Base-by-base conservation (phyloP, 2,113 vertebrate species). In the Leptobrachium leishanense region DNA sequence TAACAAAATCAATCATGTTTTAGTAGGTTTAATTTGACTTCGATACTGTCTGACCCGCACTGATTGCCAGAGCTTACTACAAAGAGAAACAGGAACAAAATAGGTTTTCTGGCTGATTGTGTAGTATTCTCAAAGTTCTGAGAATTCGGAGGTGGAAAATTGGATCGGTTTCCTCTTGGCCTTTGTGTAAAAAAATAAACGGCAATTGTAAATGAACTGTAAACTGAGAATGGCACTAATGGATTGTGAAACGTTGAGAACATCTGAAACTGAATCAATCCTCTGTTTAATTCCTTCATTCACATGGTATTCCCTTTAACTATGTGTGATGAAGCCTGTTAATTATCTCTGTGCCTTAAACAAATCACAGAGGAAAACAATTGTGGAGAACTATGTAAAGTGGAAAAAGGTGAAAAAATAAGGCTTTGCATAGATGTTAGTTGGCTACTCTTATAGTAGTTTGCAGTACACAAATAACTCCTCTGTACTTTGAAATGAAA, bases 171-270 rank as follows among this genome's bases (percentile, higher is more conserved):
- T 50, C 46, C 46, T 50, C 46, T 50, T 50, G 46, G 9, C 55
- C 55, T 11, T 59, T 59, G 55, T 11, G 55, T 59, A 59, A 59
- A 50, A 50, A 12, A 59, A 59, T 59, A 59, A 59, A 15, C 13
- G 13, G 13, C 55, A 12, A 59, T 59, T 59, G 55, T 59, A 59
- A 59, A 59, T 59, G 55, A 59, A 59, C 13, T 59, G 55, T 59
- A 59, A 59, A 59, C 55, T 59, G 55, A 59, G 55, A 59, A 59
- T 12, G 55, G 10, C 55, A 59, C 55, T 59, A 59, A 59, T 59
- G 55, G 55, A 59, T 59, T 12, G 13, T 8, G 55, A 2, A 59
- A 59, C 55, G 3, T 12, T 59, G 10, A 59, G 55, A 59, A 59
- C 8, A 12, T 59, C 55, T 2, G 55, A 59, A 59, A 59, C 55